Conservation (phyloP, 2,797 vertebrate genomes). For the Melopsittacus undulatus region DNA sequence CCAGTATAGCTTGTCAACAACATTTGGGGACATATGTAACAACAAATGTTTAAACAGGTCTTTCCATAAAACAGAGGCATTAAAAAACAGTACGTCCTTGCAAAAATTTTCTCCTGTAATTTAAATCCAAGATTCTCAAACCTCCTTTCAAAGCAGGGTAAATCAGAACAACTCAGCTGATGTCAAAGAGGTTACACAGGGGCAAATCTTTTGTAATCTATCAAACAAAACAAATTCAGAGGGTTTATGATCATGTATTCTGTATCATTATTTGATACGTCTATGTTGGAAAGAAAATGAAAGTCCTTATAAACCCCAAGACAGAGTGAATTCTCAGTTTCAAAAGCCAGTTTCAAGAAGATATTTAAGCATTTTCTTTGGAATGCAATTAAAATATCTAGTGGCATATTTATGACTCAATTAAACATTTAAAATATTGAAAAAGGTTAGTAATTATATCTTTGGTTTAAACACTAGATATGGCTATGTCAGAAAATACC, state of each 20-base stretch:
- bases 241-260: not conserved
- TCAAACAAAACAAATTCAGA: conserved; percentile 2
- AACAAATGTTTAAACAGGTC: conserved; percentile 65
- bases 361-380: not conserved
- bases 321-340: not conserved
- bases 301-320: not conserved
- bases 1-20: conserved; percentile 68
- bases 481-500: conserved; percentile 57
- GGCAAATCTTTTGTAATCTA: not conserved
- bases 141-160: conserved; percentile 16
- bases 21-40: conserved; percentile 63
- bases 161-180: conserved; percentile 12
- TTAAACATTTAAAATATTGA: conserved; percentile 59
- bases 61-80: conserved; percentile 8
- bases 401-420: conserved; percentile 55
- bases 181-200: not conserved
- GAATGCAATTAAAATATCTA: conserved; percentile 45
- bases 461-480: conserved; percentile 59
- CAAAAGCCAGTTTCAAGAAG: conserved; percentile 38
- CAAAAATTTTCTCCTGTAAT: conserved; percentile 38
- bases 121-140: conserved; percentile 54
- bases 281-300: not conserved
- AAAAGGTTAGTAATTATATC: conserved; percentile 44
- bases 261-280: not conserved
- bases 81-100: conserved; percentile 43